Evolutionary conservation across 2,113 vertebrate species (phyloP).

Genomic region (Macquaria ambigua): DNA sequence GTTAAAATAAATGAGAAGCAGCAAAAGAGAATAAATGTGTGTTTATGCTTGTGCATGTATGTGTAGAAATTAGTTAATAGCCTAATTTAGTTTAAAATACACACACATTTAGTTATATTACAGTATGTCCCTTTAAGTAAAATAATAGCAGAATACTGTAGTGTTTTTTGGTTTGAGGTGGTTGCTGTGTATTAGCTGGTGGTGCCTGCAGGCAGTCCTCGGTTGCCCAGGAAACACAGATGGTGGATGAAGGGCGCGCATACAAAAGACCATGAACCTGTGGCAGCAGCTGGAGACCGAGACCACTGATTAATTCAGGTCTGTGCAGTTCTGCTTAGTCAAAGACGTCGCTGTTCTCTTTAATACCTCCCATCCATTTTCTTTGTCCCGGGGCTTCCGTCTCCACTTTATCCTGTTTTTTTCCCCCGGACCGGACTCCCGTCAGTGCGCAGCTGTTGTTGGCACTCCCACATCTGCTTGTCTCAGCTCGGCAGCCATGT

Average conservation of each 20-base stretch:
- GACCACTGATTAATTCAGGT: conserved; percentile 53
- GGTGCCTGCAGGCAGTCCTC: conserved; percentile 66
- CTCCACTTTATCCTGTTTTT: conserved; percentile 39
- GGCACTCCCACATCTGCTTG: conserved; percentile 73
- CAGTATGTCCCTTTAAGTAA: neutral
- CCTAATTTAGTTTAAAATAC: neutral
- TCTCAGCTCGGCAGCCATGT: conserved; percentile 57
- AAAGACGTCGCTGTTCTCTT: conserved; percentile 66
- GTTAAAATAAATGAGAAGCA: neutral
- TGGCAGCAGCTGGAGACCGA: conserved; percentile 80
- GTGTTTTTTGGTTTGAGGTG: conserved; percentile 24
- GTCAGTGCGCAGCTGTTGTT: conserved; percentile 69
- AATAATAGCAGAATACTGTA: neutral
- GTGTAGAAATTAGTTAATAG: neutral
- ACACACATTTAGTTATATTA: too few relatives aligned
- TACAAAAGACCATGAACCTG: conserved; percentile 78
- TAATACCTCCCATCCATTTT: conserved; percentile 24
- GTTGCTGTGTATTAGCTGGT: conserved; percentile 32
- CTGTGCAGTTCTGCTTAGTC: conserved; percentile 22
- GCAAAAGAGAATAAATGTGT: too few relatives aligned
- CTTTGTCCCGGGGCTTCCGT: conserved; percentile 65
- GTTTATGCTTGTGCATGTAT: neutral
- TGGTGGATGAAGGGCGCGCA: conserved; percentile 76
- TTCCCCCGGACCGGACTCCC: conserved; percentile 30
- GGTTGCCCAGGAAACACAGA: conserved; percentile 81